These are phyloP conservation scores for Spodoptera littoralis DNA, from an alignment of 2,888 invertebrate species.

Conservation along the genomic window DNA sequence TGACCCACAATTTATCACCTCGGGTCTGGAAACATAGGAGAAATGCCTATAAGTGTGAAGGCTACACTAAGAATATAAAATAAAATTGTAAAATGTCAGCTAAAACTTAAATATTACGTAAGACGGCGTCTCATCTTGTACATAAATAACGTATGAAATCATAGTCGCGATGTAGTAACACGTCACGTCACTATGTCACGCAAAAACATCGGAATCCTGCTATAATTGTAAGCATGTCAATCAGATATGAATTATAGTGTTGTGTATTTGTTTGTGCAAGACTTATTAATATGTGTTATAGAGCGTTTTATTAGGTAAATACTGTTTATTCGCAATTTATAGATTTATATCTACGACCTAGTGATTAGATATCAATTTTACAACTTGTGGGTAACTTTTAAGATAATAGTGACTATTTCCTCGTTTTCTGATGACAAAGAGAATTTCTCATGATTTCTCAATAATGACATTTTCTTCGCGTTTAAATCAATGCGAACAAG, in stretches of 20 bases:
- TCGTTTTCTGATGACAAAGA: too few relatives aligned
- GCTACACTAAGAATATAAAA: too few relatives aligned
- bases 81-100: not conserved
- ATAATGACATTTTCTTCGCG: too few relatives aligned
- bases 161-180: slow-evolving; percentile 12
- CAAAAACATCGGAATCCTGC: slow-evolving; percentile 34
- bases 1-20: too few relatives aligned
- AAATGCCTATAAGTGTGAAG: too few relatives aligned
- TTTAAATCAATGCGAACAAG: too few relatives aligned
- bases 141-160: slow-evolving; percentile 52
- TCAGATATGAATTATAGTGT: slow-evolving; percentile 7
- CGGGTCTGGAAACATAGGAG: too few relatives aligned
- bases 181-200: slow-evolving; percentile 32
- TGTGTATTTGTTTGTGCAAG: slow-evolving; percentile 20
- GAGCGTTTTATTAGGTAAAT: slow-evolving; percentile 20
- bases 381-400: too few relatives aligned
- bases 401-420: too few relatives aligned
- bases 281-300: slow-evolving; percentile 33
- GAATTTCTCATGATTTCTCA: too few relatives aligned
- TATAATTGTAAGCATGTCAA: slow-evolving; percentile 18
- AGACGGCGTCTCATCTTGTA: slow-evolving; percentile 35
- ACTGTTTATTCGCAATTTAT: slow-evolving; percentile 19
- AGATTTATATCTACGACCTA: slow-evolving; percentile 1
- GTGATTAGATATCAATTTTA: too few relatives aligned
- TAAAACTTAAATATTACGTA: slow-evolving; percentile 35